Evolutionary conservation across 2,797 vertebrate genomes (phyloP).

Genomic region (Apodemus agrarius): DNA sequence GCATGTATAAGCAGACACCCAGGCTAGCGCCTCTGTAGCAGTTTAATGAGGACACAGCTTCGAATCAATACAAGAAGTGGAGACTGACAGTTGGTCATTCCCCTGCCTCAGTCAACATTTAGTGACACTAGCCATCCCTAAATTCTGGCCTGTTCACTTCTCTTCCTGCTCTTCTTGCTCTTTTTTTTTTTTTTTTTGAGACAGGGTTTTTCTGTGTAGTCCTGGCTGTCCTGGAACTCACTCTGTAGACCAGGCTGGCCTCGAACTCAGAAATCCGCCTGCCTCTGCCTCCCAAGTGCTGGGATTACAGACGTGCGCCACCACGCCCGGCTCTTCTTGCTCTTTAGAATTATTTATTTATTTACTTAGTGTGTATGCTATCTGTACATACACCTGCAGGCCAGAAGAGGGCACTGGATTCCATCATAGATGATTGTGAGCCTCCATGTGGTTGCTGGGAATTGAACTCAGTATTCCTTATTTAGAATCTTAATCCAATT

Average conservation of each 20-base stretch:
- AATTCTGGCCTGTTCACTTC: not conserved
- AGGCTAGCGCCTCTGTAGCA: not conserved
- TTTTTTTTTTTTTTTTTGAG: too few species aligned
- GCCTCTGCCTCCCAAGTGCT: too few species aligned
- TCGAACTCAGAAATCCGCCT: too few species aligned
- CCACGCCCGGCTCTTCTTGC: not conserved
- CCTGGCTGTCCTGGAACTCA: too few species aligned
- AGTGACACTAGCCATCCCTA: not conserved
- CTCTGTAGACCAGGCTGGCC: too few species aligned
- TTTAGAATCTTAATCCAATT: not conserved
- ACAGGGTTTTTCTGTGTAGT: too few species aligned
- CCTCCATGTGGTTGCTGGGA: too few species aligned
- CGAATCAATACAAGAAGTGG: too few species aligned
- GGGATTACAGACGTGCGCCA: too few species aligned
- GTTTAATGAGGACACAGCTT: not conserved
- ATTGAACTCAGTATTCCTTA: too few species aligned
- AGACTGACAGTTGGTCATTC: not conserved
- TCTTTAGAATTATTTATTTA: not conserved
- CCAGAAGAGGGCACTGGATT: not conserved
- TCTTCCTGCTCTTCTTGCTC: not conserved
- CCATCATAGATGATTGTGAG: not conserved
- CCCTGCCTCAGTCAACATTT: not conserved
- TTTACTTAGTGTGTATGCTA: not conserved
- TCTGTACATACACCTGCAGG: not conserved
- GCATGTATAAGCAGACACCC: too few species aligned